phyloP scores from a whole-genome alignment of 2,113 vertebrate species.

The Chlamydotis undulata region DNA sequence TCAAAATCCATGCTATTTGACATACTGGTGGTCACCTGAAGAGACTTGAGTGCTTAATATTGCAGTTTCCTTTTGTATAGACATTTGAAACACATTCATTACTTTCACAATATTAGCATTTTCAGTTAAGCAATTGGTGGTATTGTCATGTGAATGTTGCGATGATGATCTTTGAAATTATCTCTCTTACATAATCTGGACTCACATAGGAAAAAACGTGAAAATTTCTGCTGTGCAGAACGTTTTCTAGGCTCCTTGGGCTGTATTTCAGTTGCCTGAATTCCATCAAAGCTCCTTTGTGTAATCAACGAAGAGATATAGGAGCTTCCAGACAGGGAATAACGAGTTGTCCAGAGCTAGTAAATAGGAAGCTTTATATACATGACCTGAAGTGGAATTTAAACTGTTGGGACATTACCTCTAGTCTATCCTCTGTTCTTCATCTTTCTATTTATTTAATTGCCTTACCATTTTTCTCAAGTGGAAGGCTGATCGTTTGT shows the following conservation, averaged over 20 bases:
- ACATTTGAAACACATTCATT: background rate
- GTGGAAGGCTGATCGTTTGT: background rate
- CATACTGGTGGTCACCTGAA: background rate
- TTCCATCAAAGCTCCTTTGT: background rate
- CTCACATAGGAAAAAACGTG: background rate
- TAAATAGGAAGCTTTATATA: background rate
- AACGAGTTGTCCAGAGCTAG: background rate
- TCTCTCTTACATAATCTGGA: background rate
- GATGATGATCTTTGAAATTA: background rate
- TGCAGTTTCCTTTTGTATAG: background rate
- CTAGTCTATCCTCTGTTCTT: background rate
- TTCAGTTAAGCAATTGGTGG: background rate
- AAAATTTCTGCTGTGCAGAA: background rate
- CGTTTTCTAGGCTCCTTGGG: background rate
- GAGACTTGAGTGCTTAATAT: background rate
- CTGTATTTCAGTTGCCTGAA: background rate
- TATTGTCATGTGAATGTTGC: background rate
- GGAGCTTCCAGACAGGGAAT: background rate
- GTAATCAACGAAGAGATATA: background rate
- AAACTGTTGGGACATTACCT: background rate
- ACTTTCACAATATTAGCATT: background rate
- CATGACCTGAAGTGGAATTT: background rate
- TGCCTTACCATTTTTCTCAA: background rate
- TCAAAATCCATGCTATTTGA: background rate
- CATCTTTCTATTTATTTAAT: background rate